Base-by-base conservation (phyloP, 1,140 invertebrate genomes). In the Drosophila lacteicornis region DNA sequence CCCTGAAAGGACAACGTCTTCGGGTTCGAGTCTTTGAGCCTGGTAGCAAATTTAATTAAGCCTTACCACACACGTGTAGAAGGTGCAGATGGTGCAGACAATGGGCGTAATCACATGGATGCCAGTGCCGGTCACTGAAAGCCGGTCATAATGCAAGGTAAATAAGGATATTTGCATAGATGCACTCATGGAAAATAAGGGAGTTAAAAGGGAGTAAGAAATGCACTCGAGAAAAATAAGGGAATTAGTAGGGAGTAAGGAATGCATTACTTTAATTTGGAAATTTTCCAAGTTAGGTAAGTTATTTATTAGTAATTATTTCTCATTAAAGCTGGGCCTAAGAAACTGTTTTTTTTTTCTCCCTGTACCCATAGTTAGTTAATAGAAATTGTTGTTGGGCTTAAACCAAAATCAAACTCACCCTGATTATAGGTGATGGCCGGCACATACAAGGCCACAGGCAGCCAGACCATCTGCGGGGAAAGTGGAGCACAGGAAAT, bases 11-110 rank as follows among this genome's bases (percentile, higher is more conserved):
- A 38, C 4, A 61, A 50, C 17, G 36, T 50, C 17, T 46, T 38
- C 22, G 19, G 47, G 13, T 25, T 49, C 17, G 15, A 7, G 22
- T 0, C 22, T 17, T 5, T 11, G 30, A 45, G 43, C 42, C 42
- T 17, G 15, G 22, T 49, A 12, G 25, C 19, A 49, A 56, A 70
- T 66, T 73, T 53, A 80, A 80, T 84, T 75, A 69, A 69, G 83
- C 94, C 95, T 95, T 94, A 98, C 97, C 93, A 98, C 94, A 63
- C 96, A 96, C 1, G 98, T 98, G 91, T 99, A 99, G 93, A 98
- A 97, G 75, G 97, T 98, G 91, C 97, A 98, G 45, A 98, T 96
- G 8, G 96, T 90, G 80, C 97, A 98, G 19, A 98, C 96, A 55
- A 96, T 94, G 3, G 97, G 95, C 15, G 97, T 97, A 8, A 97